phyloP scores from a whole-genome alignment of 2,797 vertebrate genomes.

The Pteropus rufus region DNA sequence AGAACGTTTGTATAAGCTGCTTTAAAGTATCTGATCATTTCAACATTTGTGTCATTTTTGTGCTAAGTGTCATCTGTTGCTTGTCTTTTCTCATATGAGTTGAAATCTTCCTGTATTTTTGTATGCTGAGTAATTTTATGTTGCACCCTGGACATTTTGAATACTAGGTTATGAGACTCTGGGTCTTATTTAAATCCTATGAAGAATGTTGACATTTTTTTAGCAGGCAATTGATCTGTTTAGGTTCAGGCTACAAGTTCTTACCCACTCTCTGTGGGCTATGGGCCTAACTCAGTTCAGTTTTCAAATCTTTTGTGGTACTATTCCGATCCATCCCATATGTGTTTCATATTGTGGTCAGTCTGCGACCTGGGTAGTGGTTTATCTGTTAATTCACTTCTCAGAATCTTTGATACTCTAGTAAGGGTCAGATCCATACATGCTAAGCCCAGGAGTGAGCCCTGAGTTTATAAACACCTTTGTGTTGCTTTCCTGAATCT shows the following conservation, averaged over 20 bases:
- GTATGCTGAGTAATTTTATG: not conserved
- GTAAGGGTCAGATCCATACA: not conserved
- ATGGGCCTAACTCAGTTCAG: not conserved
- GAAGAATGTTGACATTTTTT: not conserved
- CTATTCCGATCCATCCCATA: not conserved
- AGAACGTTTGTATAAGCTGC: not conserved
- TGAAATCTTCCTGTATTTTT: constrained; percentile 12
- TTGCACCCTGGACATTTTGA: not conserved
- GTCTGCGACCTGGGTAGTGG: not conserved
- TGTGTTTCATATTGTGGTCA: not conserved
- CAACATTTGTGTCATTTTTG: not conserved
- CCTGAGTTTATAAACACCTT: not conserved
- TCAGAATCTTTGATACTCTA: not conserved
- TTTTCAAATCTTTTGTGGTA: not conserved
- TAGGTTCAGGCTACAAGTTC: not conserved
- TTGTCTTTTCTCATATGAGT: not conserved
- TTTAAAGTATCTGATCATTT: not conserved
- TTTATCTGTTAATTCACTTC: not conserved
- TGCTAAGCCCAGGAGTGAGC: not conserved
- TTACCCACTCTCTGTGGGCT: not conserved
- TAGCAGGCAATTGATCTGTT: not conserved
- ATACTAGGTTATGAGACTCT: not conserved
- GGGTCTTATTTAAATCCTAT: not conserved
- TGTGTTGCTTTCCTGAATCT: not conserved
- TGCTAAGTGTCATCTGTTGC: not conserved